Percentiles rank a stretch among this genome's conserved stretches.
Evolutionary conservation across 2,113 vertebrate species (phyloP).

Genomic region (Tympanuchus pallidicinctus): DNA sequence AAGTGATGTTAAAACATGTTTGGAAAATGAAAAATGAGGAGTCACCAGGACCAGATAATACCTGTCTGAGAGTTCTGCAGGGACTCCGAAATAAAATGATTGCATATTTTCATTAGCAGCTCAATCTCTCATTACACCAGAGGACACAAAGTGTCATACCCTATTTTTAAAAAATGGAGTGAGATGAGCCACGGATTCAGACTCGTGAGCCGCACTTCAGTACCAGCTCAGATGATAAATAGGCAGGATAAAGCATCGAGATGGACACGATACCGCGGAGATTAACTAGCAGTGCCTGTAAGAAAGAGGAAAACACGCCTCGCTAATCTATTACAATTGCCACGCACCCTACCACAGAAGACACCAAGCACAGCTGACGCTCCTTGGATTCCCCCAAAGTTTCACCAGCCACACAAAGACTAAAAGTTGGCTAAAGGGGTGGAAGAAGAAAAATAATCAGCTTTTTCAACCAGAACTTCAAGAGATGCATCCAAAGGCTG

Average conservation of each 20-base stretch:
- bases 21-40: slow-evolving; percentile 68
- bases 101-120: slow-evolving; percentile 75
- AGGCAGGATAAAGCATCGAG: slow-evolving; percentile 52
- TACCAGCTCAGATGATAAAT: slow-evolving; percentile 49
- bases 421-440: neutral
- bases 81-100: slow-evolving; percentile 69
- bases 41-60: slow-evolving; percentile 63
- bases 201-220: slow-evolving; percentile 39
- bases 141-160: slow-evolving; percentile 71
- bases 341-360: neutral
- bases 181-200: slow-evolving; percentile 58
- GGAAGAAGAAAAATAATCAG: neutral
- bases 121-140: slow-evolving; percentile 71
- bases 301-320: neutral
- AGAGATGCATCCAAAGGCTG: neutral
- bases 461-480: neutral
- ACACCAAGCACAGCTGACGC: fast-evolving
- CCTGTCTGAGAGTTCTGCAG: slow-evolving; percentile 60
- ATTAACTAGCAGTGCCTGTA: slow-evolving; percentile 10
- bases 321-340: neutral
- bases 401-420: neutral
- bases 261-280: slow-evolving; percentile 15
- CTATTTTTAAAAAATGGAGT: slow-evolving; percentile 72
- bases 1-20: slow-evolving; percentile 32
- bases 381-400: neutral